phyloP scores from a whole-genome alignment of 1,140 invertebrate genomes.

The Coptotermes formosanus region DNA sequence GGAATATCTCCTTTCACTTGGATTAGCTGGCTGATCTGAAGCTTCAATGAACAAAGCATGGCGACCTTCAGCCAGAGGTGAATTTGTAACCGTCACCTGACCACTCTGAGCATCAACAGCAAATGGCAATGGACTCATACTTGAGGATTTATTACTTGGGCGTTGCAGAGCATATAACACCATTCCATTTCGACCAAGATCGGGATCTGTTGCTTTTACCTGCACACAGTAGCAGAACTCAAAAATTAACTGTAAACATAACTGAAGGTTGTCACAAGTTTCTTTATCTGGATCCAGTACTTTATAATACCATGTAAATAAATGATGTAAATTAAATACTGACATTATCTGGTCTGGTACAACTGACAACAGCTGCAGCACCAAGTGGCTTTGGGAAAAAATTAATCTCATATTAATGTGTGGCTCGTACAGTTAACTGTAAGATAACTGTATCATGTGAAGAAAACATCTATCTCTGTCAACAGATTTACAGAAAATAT shows the following conservation, averaged over 20 bases:
- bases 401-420: too few species aligned
- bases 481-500: too few species aligned
- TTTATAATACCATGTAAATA: too few species aligned
- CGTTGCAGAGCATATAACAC: conserved; percentile 75
- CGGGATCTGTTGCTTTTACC: conserved; percentile 76
- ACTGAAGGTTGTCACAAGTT: too few species aligned
- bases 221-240: conserved; percentile 17
- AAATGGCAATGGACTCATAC: conserved; percentile 61
- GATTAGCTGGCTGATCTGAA: conserved; percentile 75
- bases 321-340: too few species aligned
- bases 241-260: too few species aligned
- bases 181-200: conserved; percentile 75
- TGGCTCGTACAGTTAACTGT: too few species aligned
- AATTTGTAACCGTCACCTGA: conserved; percentile 66
- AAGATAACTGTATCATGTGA: too few species aligned
- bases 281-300: too few species aligned
- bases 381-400: too few species aligned
- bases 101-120: conserved; percentile 70
- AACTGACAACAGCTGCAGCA: too few species aligned
- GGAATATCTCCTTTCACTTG: conserved; percentile 74
- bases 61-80: conserved; percentile 61
- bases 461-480: not conserved
- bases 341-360: too few species aligned
- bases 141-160: conserved; percentile 60
- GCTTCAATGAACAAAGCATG: conserved; percentile 81